phyloP scores from a whole-genome alignment of 2,113 vertebrate genomes.

The Globicephala melas region DNA sequence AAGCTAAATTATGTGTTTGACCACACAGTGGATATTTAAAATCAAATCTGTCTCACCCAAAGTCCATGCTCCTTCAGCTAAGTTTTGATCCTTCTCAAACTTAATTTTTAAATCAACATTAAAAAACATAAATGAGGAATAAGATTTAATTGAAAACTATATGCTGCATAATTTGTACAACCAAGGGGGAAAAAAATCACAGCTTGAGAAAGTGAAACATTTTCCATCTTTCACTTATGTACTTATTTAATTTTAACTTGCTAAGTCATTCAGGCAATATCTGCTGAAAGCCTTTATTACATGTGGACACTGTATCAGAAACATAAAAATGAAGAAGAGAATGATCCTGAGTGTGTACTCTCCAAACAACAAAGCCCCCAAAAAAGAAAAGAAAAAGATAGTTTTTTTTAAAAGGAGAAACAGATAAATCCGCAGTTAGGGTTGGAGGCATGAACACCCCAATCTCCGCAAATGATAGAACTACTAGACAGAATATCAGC shows the following conservation, averaged over 20 bases:
- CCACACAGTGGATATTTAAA: background rate
- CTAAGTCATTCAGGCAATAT: constrained; percentile 20
- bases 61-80: background rate
- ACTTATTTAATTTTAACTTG: constrained; percentile 53
- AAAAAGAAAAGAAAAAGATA: background rate
- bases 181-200: background rate
- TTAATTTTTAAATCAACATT: constrained; percentile 5
- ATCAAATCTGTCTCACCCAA: background rate
- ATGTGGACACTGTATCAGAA: background rate
- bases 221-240: constrained; percentile 21
- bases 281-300: background rate
- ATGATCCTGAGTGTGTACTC: background rate
- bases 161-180: constrained; percentile 52
- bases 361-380: background rate
- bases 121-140: constrained; percentile 44
- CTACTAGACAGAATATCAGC: background rate
- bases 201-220: constrained; percentile 40
- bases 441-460: background rate
- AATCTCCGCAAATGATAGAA: background rate
- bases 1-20: constrained; percentile 7
- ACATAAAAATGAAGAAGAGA: background rate
- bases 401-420: background rate
- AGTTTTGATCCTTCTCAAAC: background rate
- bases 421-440: background rate
- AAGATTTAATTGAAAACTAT: constrained; percentile 60